Evolutionary conservation across 2,797 vertebrate species (phyloP).

Genomic region (Molossus alvarezi): DNA sequence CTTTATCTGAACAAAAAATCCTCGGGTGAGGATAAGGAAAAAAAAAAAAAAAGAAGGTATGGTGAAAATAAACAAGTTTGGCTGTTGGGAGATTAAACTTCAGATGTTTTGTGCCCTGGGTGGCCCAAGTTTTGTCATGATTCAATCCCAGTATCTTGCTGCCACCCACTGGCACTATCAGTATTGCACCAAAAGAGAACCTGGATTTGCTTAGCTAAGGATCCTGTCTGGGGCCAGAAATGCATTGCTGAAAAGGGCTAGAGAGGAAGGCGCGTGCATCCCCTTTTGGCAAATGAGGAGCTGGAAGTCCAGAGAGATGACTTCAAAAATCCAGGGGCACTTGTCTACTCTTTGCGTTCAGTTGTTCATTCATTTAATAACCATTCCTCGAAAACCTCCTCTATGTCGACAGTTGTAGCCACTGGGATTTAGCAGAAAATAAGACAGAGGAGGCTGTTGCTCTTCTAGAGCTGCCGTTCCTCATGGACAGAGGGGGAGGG

Average conservation of each 20-base stretch:
- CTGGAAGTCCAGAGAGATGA: background rate
- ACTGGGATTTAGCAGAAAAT: background rate
- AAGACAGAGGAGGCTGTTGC: background rate
- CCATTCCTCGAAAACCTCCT: background rate
- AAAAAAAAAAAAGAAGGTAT: no score
- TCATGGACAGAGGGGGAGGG: background rate
- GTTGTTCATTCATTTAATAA: background rate
- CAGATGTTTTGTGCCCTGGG: rapidly evolving
- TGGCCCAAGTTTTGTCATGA: background rate
- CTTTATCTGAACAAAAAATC: no score
- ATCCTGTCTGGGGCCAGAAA: background rate
- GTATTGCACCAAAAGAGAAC: background rate
- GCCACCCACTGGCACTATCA: background rate
- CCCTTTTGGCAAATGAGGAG: background rate
- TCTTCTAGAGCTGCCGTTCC: background rate
- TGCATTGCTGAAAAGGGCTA: background rate
- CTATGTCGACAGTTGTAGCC: background rate
- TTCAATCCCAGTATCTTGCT: slow-evolving; percentile 45
- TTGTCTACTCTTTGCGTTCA: background rate
- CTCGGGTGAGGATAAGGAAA: no score
- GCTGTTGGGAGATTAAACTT: background rate
- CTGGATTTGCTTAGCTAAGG: background rate
- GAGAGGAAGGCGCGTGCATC: background rate
- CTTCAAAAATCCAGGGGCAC: background rate
- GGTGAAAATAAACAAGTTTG: background rate